A percentile compares a stretch with the other conserved stretches of the same genome.
phyloP scores from a whole-genome alignment of 2,113 vertebrate genomes.

The Malaclemys terrapin region DNA sequence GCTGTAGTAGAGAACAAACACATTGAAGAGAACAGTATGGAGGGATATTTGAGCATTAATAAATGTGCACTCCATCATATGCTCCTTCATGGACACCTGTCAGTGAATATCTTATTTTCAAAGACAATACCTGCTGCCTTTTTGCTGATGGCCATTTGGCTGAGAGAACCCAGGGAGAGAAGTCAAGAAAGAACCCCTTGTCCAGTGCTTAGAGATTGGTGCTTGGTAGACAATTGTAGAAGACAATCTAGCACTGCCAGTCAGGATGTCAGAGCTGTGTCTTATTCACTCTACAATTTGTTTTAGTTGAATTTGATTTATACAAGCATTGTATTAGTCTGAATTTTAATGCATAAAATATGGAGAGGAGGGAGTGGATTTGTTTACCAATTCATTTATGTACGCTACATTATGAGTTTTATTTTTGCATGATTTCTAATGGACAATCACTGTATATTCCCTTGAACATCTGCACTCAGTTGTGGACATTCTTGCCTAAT shows the following conservation, averaged over 20 bases:
- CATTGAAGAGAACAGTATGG: no score
- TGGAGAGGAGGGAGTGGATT: not conserved
- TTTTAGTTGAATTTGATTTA: not conserved
- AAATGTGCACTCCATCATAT: not conserved
- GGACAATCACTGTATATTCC: not conserved
- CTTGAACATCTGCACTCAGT: not conserved
- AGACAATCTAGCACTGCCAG: not conserved
- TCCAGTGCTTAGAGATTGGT: not conserved
- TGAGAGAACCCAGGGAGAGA: not conserved
- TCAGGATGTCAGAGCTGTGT: not conserved
- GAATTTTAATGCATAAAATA: not conserved
- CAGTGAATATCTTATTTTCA: not conserved
- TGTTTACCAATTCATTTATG: not conserved
- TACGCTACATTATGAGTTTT: not conserved
- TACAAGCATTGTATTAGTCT: not conserved
- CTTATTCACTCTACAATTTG: not conserved
- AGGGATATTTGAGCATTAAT: not conserved
- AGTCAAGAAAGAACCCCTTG: not conserved
- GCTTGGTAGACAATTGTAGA: not conserved
- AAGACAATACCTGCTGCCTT: not conserved
- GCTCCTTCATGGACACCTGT: not conserved
- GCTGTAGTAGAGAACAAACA: not conserved
- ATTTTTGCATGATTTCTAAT: not conserved
- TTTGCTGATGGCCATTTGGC: not conserved
- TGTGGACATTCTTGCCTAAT: not conserved